These are phyloP conservation scores for Acleris laterana DNA, from an alignment of 2,888 invertebrate species.

Conservation along the genomic window DNA sequence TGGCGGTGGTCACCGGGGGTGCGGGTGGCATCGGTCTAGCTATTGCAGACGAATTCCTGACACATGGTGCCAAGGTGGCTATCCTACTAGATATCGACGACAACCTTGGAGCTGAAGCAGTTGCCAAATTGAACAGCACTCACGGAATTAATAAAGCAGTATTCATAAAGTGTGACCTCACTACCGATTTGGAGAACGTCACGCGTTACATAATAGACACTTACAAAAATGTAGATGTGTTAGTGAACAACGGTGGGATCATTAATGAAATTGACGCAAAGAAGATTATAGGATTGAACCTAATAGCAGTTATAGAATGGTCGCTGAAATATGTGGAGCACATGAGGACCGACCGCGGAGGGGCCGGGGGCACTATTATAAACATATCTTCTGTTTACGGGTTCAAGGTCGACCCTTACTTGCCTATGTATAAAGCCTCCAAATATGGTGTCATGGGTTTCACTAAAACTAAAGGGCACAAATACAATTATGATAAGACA, in stretches of 20 bases:
- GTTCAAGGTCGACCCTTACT: constrained; percentile 65
- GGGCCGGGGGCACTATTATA: constrained; percentile 81
- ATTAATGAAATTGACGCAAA: constrained; percentile 34
- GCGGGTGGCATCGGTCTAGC: constrained; percentile 22
- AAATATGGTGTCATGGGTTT: constrained; percentile 80
- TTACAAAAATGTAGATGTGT: constrained; percentile 56
- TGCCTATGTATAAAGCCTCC: constrained; percentile 81
- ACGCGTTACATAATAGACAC: constrained; percentile 53
- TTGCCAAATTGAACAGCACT: constrained; percentile 56
- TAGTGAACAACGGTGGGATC: constrained; percentile 62
- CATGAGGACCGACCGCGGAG: constrained; percentile 74
- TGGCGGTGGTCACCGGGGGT: constrained; percentile 19
- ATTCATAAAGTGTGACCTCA: constrained; percentile 70
- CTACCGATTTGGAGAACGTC: constrained; percentile 59
- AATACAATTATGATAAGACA: constrained; percentile 63
- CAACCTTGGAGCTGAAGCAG: constrained; percentile 60
- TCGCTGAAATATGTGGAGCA: constrained; percentile 74
- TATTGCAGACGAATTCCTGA: constrained; percentile 21
- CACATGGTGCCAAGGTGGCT: constrained; percentile 8
- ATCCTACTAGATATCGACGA: constrained; percentile 43
- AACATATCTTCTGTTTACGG: constrained; percentile 85
- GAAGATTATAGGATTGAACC: constrained; percentile 49
- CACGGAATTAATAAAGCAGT: constrained; percentile 62
- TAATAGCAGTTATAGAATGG: constrained; percentile 44
- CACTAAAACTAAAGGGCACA: constrained; percentile 67